Evolutionary conservation across 2,888 invertebrate species (phyloP).

Genomic region (Andrena bicolor): DNA sequence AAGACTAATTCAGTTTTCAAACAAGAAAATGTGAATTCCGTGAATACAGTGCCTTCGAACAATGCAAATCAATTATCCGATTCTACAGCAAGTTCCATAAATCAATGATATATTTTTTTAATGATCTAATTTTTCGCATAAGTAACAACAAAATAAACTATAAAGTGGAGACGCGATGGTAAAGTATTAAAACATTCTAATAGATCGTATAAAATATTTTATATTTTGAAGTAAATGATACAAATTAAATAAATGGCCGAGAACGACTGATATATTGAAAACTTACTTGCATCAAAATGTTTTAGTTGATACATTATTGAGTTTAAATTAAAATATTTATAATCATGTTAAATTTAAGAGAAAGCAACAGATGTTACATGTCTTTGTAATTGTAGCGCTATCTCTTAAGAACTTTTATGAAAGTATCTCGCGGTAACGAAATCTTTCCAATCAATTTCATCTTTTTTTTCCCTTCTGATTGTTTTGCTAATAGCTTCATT

Average conservation of each 20-base stretch:
- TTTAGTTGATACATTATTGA: constrained; percentile 26
- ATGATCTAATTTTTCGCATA: constrained; percentile 23
- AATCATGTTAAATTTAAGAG: constrained; percentile 5
- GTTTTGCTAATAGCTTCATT: constrained; percentile 95
- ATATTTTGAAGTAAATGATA: constrained; percentile 28
- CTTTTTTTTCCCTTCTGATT: constrained; percentile 97
- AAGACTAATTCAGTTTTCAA: constrained; percentile 73
- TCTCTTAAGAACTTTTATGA: constrained; percentile 95
- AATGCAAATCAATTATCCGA: constrained; percentile 77
- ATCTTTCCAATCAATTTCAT: constrained; percentile 97
- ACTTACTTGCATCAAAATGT: constrained; percentile 13
- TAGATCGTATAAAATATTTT: constrained; percentile 29
- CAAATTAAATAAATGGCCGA: not conserved
- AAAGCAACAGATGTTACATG: not conserved
- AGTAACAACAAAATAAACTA: constrained; percentile 33
- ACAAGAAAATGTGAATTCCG: constrained; percentile 76
- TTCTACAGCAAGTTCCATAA: constrained; percentile 77
- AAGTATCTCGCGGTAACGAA: constrained; percentile 96
- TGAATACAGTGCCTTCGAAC: constrained; percentile 70
- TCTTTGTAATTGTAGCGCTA: constrained; percentile 79
- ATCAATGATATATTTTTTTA: constrained; percentile 69
- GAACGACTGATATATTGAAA: not conserved
- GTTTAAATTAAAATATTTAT: constrained; percentile 3
- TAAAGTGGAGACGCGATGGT: not conserved
- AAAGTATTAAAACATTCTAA: constrained; percentile 18